Evolutionary conservation across 37 sponge, comb jelly and placozoan genomes (phyloP), one percentile per base, ranked within the genome.

Genomic region (Hexactinellida sp.): DNA sequence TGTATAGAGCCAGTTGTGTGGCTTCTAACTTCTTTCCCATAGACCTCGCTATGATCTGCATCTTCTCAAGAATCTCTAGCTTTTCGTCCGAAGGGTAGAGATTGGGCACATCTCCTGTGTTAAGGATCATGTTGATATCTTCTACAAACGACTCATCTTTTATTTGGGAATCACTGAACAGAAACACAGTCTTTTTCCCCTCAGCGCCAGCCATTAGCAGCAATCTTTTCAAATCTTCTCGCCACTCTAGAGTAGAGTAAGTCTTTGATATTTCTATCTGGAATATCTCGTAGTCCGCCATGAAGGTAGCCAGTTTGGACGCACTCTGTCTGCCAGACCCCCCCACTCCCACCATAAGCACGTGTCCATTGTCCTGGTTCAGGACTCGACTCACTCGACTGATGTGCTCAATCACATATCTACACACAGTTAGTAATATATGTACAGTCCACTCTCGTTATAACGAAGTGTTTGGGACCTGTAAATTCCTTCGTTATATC

Each of bases 71-170:
- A 54, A 97, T 92, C 28, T 95, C 92, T 7, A 93, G 93, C 82
- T 97, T 97, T 87, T 97, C 99, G 37, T 97, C 99, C 36, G 95
- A 83, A 51, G 95, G 92, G 82, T 91, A 97, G 23, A 97, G 39
- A 84, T 97, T 97, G 51, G 99, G 99, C 9, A 97, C 94, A 63
- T 97, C 99, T 30, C 94, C 99, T 5, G 95, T 95, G 89, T 97
- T 97, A 55, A 97, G 86, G n/a, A 97, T 92, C 91, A 95, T 95
- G 86, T 97, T 97, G 83, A 97, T 93, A 54, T 97, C 99, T 55
- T 97, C 99, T 38, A 97, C 91, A 88, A 97, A 95, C 21, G 94
- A 92, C 85, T 97, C 99, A 82, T 95, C 95, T 63, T 97, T 97
- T 86, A 97, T 95, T 87, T 97, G 95, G 83, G 93, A 94, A 55